Evolutionary conservation across 2,113 vertebrate species (phyloP), one percentile per base, ranked within the genome.

Genomic region (Oreocharis arfaki): DNA sequence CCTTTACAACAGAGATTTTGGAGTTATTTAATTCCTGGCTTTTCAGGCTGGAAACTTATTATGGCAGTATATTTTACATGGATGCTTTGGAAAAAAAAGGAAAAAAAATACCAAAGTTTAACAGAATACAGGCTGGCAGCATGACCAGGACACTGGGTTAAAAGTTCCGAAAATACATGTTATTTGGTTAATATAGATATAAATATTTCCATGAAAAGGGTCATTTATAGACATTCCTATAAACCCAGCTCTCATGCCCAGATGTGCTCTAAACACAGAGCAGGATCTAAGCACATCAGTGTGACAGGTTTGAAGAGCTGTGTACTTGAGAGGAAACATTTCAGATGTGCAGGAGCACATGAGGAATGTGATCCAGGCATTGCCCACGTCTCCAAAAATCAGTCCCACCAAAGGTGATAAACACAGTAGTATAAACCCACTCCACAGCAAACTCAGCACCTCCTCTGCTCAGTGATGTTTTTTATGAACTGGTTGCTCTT

Each of bases 361-460:
- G 0, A 50, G 50, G 61, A 81, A 41, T 4, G 4, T 7, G 52
- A 53, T 1, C 6, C 19, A 13, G 32, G 24, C 41, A 41, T 13
- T n/a, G 14, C 32, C 26, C 11, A 6, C 0, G 5, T 6, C 64
- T 68, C n/a, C 55, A 13, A 2, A 19, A 59, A 32, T 9, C 44
- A 42, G 52, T 8, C 13, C 35, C 33, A 52, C 6, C 57, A 46
- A 16, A 73, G 39, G 23, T n/a, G 59, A 64, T 1, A 2, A 61
- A 52, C 26, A 26, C 26, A 30, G 33, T 1, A 8, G 9, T 23
- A 9, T 6, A 13, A 63, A 61, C 0, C 18, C 70, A 16, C 10
- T 6, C 56, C 13, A 8, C 2, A 52, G 33, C 77, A 52, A 39
- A 28, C 1, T 11, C 84, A 47, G 69, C 7, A 16, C 9, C 27